phyloP scores from a whole-genome alignment of 2,797 vertebrate genomes.

The Micrastur ruficollis region DNA sequence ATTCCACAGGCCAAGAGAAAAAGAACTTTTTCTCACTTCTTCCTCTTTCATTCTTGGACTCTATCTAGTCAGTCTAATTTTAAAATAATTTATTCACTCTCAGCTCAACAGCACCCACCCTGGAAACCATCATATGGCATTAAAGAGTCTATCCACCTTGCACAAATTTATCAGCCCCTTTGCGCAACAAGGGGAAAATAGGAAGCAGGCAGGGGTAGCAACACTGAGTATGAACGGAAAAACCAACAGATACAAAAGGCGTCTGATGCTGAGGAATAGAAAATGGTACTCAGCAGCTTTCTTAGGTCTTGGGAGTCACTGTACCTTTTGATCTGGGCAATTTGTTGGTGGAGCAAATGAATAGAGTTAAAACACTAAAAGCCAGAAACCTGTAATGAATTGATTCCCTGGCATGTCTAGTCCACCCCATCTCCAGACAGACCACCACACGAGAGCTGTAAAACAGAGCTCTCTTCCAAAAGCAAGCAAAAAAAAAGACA shows the following conservation, averaged over 20 bases:
- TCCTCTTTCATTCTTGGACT: not conserved
- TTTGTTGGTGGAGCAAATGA: not conserved
- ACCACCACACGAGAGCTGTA: not conserved
- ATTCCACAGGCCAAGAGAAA: not conserved
- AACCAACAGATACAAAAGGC: not conserved
- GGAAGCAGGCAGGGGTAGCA: not conserved
- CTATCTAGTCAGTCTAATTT: not conserved
- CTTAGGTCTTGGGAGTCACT: not conserved
- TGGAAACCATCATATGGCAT: not conserved
- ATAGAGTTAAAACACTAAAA: not conserved
- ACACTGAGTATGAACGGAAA: not conserved
- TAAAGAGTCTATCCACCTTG: not conserved
- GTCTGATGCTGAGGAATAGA: not conserved
- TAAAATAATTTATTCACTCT: conserved; percentile 28
- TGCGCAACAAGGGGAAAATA: not conserved
- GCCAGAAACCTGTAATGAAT: not conserved
- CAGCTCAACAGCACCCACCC: not conserved
- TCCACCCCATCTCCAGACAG: not conserved
- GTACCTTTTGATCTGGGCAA: not conserved
- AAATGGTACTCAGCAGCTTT: not conserved
- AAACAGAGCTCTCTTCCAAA: not conserved
- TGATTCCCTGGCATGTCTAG: not conserved
- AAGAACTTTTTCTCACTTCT: not conserved
- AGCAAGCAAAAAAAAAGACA: not conserved
- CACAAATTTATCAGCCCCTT: not conserved